Base-by-base conservation (phyloP, 2,113 vertebrate species). In the Oxyruncus cristatus region DNA sequence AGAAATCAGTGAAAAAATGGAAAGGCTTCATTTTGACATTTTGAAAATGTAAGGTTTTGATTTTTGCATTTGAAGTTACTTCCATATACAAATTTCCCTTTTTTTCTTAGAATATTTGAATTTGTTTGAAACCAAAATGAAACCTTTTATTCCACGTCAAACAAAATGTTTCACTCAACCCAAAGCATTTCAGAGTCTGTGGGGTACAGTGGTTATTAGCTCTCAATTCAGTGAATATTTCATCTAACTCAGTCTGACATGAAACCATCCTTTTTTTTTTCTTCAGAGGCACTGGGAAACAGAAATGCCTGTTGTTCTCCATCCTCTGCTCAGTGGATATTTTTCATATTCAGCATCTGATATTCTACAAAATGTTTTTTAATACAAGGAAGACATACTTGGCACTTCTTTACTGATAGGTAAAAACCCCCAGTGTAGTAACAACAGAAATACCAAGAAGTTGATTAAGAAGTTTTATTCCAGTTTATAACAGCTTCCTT, bases 1-100 rank as follows among this genome's bases (percentile, higher is more conserved):
- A 93, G 89, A 95, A 96, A 97, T 96, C 96, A 96, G 86, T 49
- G 95, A 85, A 93, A 93, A 97, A 95, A 94, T 63, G 73, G 81
- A 91, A 91, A 95, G 87, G 74, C 95, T 93, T 94, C 77, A 96
- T 93, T 95, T 93, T 95, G 84, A 81, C 84, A 93, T 95, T 95
- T 96, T 92, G 61, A 81, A 97, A 96, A 96, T 95, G 91, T 96
- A 96, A 95, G 84, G 89, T 89, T 96, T 95, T 95, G 91, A 96
- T 96, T 95, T 96, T 93, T 81, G 89, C 65, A 94, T 91, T 94
- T 94, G 41, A 94, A 95, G 87, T 94, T 72, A 94, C 87, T 89
- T 91, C 94, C 16, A 14, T 73, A 89, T 88, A 97, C 74, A 95
- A 88, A 82, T 94, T 89, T 88, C 79, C 28, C 12, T 91, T 85